Evolutionary conservation across 92 coral and sea anemone genomes (phyloP), one percentile per base, ranked within the genome.

Genomic region (Epizoanthus fatuus): DNA sequence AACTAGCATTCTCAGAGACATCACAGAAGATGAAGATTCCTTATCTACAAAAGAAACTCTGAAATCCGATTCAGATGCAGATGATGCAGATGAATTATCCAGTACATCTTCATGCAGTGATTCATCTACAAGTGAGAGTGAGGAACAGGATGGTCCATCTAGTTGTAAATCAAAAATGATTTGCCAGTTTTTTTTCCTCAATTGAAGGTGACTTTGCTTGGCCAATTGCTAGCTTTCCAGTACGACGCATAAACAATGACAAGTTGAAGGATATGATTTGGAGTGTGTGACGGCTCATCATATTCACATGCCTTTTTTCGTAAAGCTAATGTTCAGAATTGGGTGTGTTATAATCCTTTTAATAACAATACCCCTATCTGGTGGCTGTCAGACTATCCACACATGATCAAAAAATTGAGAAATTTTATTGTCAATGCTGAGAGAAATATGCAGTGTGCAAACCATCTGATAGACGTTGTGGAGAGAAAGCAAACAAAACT

Each of bases 351-450:
- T 29, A 29, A 29, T 49, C 92, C 84, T 25, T 80, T 69, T 13
- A 51, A 84, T 13, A 56, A 82, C 1, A 16, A 69, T 15, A 57
- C n/a, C 62, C 83, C 88, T 20, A 86, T 86, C 3, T 86, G 90
- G 90, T 86, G 90, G 90, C 56, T 60, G 56, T 70, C 86, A 0
- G 86, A 82, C 37, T 56, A 82, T 69, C 86, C 86, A 0, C 86
- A 87, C 13, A 73, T 81, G 79, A 81, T 73, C 6, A 81, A 87
- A 63, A 87, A 87, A 49, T 45, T 88, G 2, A 83, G 92, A 39
- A 88, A 88, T 62, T 88, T 83, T 37, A 59, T 88, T 44, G 88
- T 89, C 1, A 71, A 78, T 32, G 82, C 75, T 45, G 77, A 77
- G 4, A 51, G 88, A 9, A 25, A 82, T 1, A 40, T 88, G 65